phyloP scores from a whole-genome alignment of 2,797 vertebrate genomes.

The Danio aesculapii region DNA sequence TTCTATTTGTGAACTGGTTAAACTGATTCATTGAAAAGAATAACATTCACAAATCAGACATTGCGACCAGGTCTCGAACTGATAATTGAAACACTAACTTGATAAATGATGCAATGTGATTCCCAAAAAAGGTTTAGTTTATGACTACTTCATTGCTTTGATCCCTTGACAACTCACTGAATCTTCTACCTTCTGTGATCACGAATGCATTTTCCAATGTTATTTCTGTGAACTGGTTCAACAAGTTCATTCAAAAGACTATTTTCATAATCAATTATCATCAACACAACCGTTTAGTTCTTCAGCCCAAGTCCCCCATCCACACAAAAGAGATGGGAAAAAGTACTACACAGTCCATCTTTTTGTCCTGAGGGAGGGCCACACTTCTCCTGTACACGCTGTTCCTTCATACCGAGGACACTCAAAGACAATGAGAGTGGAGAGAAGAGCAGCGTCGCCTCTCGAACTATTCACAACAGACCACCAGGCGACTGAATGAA shows the following conservation, averaged over 20 bases:
- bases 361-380: constrained; percentile 21
- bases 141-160: no score
- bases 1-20: neutral
- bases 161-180: no score
- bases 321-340: constrained; percentile 4
- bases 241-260: neutral
- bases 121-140: no score
- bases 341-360: neutral
- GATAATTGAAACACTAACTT: neutral
- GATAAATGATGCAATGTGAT: no score
- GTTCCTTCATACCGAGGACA: constrained; percentile 17
- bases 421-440: constrained; percentile 6
- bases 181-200: no score
- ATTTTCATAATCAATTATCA: constrained; percentile 11
- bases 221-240: neutral
- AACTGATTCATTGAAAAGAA: neutral
- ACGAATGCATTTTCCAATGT: neutral
- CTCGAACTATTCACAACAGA: constrained; percentile 25
- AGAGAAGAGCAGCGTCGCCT: constrained; percentile 6
- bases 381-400: constrained; percentile 8
- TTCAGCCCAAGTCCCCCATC: neutral
- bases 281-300: neutral
- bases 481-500: constrained; percentile 3
- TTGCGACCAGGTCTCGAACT: neutral
- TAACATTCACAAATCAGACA: neutral